These are phyloP conservation scores for Diarsia dahlii DNA, from an alignment of 2,888 invertebrate genomes.

Conservation along the genomic window DNA sequence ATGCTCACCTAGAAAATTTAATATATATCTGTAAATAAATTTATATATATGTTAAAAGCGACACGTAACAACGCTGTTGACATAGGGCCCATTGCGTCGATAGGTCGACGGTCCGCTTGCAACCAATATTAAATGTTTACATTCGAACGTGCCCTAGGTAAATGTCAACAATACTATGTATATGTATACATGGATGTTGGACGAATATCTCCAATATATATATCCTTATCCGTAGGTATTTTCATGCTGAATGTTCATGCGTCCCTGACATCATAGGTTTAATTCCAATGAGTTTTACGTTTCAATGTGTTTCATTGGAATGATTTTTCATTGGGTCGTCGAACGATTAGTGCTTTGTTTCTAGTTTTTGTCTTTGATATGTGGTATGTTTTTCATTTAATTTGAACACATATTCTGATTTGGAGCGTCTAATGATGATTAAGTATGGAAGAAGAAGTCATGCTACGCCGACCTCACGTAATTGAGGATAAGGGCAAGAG, in stretches of 20 bases:
- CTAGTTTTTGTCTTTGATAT: conserved; percentile 1
- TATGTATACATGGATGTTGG: conserved; percentile 69
- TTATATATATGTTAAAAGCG: conserved; percentile 65
- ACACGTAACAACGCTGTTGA: conserved; percentile 66
- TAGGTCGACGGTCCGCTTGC: conserved; percentile 70
- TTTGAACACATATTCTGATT: background rate
- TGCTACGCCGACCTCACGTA: no score
- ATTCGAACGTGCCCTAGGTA: conserved; percentile 77
- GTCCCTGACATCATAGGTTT: conserved; percentile 66
- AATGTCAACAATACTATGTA: conserved; percentile 76
- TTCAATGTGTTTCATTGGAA: conserved; percentile 40
- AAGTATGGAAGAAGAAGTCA: no score
- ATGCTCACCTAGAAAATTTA: no score
- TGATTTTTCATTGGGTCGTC: conserved; percentile 35
- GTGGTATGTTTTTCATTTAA: background rate
- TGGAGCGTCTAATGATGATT: no score
- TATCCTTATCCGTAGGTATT: conserved; percentile 72
- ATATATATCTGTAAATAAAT: conserved; percentile 57
- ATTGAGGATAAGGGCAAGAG: no score
- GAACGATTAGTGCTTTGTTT: conserved; percentile 17
- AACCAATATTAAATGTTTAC: conserved; percentile 86
- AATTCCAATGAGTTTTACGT: conserved; percentile 55
- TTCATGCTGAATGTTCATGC: conserved; percentile 68
- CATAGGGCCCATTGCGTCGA: conserved; percentile 65
- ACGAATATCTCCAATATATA: conserved; percentile 72